These are phyloP conservation scores for Phoronis australis DNA, from an alignment of 2,888 invertebrate species.

Conservation along the genomic window DNA sequence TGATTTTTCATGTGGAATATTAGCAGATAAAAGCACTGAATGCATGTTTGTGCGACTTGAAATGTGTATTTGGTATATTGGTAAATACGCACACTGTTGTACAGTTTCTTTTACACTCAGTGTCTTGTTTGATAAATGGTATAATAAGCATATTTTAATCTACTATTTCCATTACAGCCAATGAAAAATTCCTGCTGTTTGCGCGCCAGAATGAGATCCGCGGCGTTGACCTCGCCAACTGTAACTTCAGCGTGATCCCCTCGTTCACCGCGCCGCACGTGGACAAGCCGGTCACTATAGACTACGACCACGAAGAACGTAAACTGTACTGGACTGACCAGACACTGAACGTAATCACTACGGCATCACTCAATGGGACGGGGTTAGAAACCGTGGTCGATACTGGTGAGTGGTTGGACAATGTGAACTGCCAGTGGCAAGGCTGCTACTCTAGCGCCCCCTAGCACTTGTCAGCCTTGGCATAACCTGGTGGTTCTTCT, in stretches of 20 bases:
- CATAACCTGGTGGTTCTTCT: too few relatives aligned
- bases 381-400: conserved; percentile 70
- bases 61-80: too few relatives aligned
- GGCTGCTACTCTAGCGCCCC: too few relatives aligned
- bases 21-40: too few relatives aligned
- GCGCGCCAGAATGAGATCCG: conserved; percentile 62
- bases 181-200: conserved; percentile 74
- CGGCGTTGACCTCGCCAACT: conserved; percentile 73
- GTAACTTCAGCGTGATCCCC: conserved; percentile 74
- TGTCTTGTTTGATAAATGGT: neutral
- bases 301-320: conserved; percentile 60
- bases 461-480: too few relatives aligned
- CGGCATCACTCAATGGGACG: conserved; percentile 64
- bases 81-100: too few relatives aligned
- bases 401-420: too few relatives aligned
- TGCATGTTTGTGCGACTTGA: too few relatives aligned
- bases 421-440: too few relatives aligned
- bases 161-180: conserved; percentile 55
- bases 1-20: too few relatives aligned
- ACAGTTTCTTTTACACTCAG: too few relatives aligned
- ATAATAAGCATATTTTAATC: neutral
- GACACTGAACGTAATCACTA: conserved; percentile 66
- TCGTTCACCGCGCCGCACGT: conserved; percentile 71
- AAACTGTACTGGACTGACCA: conserved; percentile 76
- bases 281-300: conserved; percentile 66